Evolutionary conservation across 2,888 invertebrate genomes (phyloP), one percentile per base, ranked within the genome.

Genomic region (Choristoneura rosaceana): DNA sequence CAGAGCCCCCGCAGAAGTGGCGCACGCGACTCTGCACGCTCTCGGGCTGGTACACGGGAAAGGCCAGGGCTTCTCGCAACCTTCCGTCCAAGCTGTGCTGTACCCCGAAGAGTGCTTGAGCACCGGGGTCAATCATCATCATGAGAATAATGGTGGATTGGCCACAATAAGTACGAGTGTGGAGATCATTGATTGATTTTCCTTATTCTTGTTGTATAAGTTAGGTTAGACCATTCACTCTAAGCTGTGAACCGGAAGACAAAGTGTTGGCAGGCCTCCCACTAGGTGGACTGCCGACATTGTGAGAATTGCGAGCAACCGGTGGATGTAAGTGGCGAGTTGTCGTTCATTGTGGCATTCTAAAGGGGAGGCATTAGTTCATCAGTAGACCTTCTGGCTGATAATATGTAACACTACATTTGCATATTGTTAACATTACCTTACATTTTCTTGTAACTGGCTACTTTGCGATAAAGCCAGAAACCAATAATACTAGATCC

Each of bases 21-120:
- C 87, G 0, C 93, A 93, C 73, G 86, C 83, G 0, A 87, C 84
- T 0, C 76, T 92, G 0, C 93, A 93, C 66, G 89, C 82, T 0
- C 75, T 93, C 50, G 92, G 93, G 0, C 60, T 92, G 3, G 34
- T 4, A 0, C 92, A 93, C 70, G 9, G 7, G 2, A n/a, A 34
- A 12, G 12, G 33, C 15, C n/a, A 9, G 0, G 25, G 50, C 14
- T 73, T 73, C 50, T 2, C 50, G 0, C 10, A n/a, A 12, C 12
- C 50, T 1, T 4, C 50, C 3, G 64, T 69, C 3, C 9, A 41
- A 33, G 50, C 69, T 0, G 43, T 69, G 0, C 34, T 73, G 4
- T 17, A 38, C 8, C 68, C 58, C 14, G 25, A 41, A 3, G 12
- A 47, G 14, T 71, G 71, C 34, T 10, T 15, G 12, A 52, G 2